These are phyloP conservation scores for Cantharis nigra DNA, from an alignment of 2,888 invertebrate genomes.

Conservation along the genomic window DNA sequence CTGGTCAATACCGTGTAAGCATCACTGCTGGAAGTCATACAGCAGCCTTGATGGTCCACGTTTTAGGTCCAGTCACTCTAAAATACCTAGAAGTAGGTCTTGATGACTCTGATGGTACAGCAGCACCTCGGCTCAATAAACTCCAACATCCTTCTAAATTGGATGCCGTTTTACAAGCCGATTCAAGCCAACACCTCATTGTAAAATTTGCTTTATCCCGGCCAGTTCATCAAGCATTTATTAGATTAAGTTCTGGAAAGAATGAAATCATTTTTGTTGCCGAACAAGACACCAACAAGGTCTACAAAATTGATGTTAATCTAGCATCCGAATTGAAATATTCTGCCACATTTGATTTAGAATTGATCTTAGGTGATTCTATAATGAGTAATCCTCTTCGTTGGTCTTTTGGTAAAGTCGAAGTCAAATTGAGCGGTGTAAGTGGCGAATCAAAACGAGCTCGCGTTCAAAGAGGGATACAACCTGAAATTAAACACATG, in stretches of 20 bases:
- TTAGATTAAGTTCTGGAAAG: constrained; percentile 71
- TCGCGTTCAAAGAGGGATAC: constrained; percentile 54
- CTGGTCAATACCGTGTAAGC: constrained; percentile 84
- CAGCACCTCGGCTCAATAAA: constrained; percentile 76
- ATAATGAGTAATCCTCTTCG: constrained; percentile 86
- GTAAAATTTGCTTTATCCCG: constrained; percentile 79
- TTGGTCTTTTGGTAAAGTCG: constrained; percentile 82
- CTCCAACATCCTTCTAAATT: constrained; percentile 76
- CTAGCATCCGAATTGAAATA: constrained; percentile 78
- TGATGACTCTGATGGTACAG: constrained; percentile 87
- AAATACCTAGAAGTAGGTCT: constrained; percentile 84
- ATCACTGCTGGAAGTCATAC: constrained; percentile 71
- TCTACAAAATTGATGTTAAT: constrained; percentile 87
- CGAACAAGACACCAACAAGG: constrained; percentile 75
- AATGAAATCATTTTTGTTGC: constrained; percentile 93
- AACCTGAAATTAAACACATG: constrained; percentile 73
- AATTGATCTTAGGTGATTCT: constrained; percentile 89
- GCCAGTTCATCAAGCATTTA: constrained; percentile 84
- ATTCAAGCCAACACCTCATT: constrained; percentile 82
- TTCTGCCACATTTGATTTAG: constrained; percentile 80
- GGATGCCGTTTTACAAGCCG: constrained; percentile 73
- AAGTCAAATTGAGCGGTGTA: constrained; percentile 66
- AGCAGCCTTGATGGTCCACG: constrained; percentile 61
- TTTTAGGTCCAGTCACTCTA: constrained; percentile 76
- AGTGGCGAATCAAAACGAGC: constrained; percentile 39